Conservation (phyloP, 1,140 invertebrate species). For the Myzus persicae region DNA sequence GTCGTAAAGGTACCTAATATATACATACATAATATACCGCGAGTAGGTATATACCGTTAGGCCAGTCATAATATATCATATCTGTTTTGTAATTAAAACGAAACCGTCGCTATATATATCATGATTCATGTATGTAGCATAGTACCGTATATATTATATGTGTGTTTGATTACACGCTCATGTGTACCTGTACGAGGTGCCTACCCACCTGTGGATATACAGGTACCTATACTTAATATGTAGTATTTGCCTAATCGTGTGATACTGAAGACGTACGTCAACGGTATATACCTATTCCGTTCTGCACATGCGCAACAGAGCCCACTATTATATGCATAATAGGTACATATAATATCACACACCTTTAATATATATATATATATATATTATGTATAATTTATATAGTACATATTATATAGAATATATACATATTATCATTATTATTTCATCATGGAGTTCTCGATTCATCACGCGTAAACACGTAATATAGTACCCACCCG, state of each 20-base stretch:
- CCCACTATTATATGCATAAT: too few species aligned
- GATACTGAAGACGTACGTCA: neutral
- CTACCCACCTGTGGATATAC: neutral
- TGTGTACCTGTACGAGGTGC: neutral
- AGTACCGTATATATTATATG: neutral
- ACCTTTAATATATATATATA: too few species aligned
- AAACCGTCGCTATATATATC: neutral
- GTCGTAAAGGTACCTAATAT: neutral
- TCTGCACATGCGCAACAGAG: neutral
- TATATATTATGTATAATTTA: too few species aligned
- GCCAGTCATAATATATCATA: constrained; percentile 11
- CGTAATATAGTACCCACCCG: neutral
- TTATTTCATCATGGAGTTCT: neutral
- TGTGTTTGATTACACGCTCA: neutral
- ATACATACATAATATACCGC: neutral
- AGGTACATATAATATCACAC: too few species aligned
- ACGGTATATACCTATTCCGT: neutral
- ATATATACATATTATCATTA: neutral
- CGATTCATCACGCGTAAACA: neutral
- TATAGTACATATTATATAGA: neutral
- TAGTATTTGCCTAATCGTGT: neutral
- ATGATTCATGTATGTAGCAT: neutral
- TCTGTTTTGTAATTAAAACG: constrained; percentile 7
- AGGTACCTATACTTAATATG: neutral
- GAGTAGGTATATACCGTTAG: neutral